Evolutionary conservation across 2,113 vertebrate genomes (phyloP).

Genomic region (Aix galericulata): DNA sequence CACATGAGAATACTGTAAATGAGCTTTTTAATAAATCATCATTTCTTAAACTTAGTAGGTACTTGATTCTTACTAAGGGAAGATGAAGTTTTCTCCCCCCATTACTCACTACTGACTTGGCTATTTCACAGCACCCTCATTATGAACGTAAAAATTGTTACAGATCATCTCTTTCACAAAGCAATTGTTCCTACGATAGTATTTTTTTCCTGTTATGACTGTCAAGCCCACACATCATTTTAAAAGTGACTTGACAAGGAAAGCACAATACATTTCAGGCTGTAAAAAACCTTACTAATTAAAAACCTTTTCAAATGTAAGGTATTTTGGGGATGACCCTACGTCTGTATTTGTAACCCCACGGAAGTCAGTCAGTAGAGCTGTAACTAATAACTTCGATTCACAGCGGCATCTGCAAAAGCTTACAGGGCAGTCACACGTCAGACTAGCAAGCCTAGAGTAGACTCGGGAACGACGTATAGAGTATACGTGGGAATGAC

Average conservation of each 20-base stretch:
- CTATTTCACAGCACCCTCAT: not conserved
- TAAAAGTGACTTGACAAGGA: not conserved
- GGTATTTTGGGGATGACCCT: not conserved
- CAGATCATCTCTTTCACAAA: not conserved
- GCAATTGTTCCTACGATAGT: not conserved
- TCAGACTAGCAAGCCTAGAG: not conserved
- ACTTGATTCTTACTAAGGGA: not conserved
- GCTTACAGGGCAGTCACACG: not conserved
- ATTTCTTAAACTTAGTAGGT: not conserved
- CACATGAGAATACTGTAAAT: not conserved
- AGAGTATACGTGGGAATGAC: not conserved
- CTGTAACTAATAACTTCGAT: not conserved
- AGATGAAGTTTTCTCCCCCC: not conserved
- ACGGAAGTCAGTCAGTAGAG: not conserved
- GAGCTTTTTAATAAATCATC: not conserved
- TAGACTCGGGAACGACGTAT: not conserved
- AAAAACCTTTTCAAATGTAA: not conserved
- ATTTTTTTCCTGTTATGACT: not conserved
- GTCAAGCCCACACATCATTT: not conserved
- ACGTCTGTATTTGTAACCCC: not conserved
- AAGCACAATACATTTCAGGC: not conserved
- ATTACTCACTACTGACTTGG: not conserved
- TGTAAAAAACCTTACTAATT: not conserved
- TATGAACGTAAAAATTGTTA: not conserved
- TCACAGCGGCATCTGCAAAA: not conserved